Percentiles rank a stretch among this genome's conserved stretches.
Conservation (phyloP, 2,888 invertebrate genomes). For the Drosophila falleni region DNA sequence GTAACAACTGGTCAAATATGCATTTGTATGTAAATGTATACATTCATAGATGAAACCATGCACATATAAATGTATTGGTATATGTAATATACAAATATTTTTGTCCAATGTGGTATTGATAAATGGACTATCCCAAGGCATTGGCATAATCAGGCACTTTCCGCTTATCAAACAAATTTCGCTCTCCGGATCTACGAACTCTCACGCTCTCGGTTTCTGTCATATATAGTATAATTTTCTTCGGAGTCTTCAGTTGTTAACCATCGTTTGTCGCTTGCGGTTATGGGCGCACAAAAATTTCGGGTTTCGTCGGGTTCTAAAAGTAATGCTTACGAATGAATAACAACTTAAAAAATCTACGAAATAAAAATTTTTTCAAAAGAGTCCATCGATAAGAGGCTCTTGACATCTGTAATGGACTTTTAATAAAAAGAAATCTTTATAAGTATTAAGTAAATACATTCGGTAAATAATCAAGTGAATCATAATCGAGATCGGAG, state of each 20-base stretch:
- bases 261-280: constrained; percentile 17
- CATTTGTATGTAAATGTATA: background rate
- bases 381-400: constrained; percentile 3
- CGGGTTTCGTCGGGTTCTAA: background rate
- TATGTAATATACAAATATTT: background rate
- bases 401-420: background rate
- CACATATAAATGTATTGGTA: too few species aligned
- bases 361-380: background rate
- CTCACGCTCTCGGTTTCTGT: background rate
- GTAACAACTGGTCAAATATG: too few species aligned
- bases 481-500: too few species aligned
- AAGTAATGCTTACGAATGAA: background rate
- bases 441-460: too few species aligned
- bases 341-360: background rate
- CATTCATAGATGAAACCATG: background rate
- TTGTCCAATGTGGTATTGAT: background rate
- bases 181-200: background rate
- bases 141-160: constrained; percentile 3
- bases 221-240: background rate
- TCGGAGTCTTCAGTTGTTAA: constrained; percentile 22
- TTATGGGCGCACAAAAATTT: constrained; percentile 2
- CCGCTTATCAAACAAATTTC: constrained; percentile 31
- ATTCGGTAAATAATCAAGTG: too few species aligned
- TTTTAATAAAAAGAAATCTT: background rate
- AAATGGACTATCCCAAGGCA: constrained; percentile 13